A percentile compares a stretch with the other conserved stretches of the same genome.
phyloP scores from a whole-genome alignment of 64 coral and sea anemone genomes.

The Stichodactyla mertensii region DNA sequence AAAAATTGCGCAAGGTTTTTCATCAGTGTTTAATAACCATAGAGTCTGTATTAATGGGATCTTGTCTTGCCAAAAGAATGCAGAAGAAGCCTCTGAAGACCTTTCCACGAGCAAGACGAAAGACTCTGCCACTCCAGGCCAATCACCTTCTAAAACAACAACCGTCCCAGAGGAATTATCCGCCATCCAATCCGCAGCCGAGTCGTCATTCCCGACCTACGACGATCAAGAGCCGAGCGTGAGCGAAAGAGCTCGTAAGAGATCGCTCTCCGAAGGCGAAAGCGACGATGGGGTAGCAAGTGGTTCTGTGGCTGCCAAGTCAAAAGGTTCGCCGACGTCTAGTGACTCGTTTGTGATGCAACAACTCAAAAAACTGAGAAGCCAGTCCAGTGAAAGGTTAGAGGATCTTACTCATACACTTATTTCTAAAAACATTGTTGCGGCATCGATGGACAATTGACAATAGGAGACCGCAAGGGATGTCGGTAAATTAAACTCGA shows the following conservation, averaged over 20 bases:
- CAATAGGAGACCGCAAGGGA: no score
- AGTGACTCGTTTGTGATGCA: conserved; percentile 71
- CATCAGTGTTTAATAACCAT: background rate
- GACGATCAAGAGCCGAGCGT: conserved; percentile 21
- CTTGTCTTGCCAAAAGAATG: background rate
- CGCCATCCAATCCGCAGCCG: conserved; percentile 48
- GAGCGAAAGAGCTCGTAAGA: conserved; percentile 35
- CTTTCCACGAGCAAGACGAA: background rate
- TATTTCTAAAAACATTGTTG: no score
- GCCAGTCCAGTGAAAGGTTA: conserved; percentile 79
- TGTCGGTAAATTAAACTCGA: no score
- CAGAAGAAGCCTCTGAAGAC: background rate
- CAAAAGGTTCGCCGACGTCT: conserved; percentile 43
- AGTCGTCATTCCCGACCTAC: conserved; percentile 50
- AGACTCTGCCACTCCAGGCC: background rate
- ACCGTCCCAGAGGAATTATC: conserved; percentile 71
- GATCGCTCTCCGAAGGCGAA: conserved; percentile 77
- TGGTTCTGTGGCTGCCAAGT: conserved; percentile 26
- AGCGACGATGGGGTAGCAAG: conserved; percentile 76
- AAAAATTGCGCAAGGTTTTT: no score
- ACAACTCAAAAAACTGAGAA: conserved; percentile 76
- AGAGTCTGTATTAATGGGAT: background rate
- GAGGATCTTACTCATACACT: background rate
- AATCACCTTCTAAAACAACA: conserved; percentile 29
- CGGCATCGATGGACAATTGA: no score